Evolutionary conservation across 1,140 invertebrate genomes (phyloP).

Genomic region (Phortica variegata): DNA sequence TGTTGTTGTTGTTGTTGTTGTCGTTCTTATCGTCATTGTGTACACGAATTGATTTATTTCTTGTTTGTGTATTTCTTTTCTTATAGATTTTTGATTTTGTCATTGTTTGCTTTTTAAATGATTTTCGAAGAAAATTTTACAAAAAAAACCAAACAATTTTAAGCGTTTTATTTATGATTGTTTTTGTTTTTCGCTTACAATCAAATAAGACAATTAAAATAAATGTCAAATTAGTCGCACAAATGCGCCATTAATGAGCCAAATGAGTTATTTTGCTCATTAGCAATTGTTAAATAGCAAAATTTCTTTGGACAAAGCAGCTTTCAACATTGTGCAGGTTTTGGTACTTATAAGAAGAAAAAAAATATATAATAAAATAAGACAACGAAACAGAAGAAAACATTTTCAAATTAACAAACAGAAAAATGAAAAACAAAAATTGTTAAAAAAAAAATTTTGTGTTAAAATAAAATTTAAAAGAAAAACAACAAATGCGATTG

Average conservation of each 20-base stretch:
- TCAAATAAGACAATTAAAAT: neutral
- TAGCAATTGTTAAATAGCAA: constrained; percentile 2
- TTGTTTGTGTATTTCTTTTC: neutral
- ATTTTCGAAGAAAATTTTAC: neutral
- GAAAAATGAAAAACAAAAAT: constrained; percentile 25
- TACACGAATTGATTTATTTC: constrained; percentile 36
- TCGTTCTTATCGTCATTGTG: constrained; percentile 16
- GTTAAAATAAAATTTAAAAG: no score
- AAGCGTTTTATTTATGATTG: neutral
- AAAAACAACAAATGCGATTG: no score
- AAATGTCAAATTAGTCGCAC: no score
- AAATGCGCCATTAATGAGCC: no score
- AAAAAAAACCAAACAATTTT: neutral
- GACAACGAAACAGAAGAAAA: constrained; percentile 46
- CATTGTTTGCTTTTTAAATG: neutral
- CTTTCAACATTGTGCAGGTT: constrained; percentile 19
- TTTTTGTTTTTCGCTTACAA: neutral
- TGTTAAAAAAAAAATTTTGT: constrained; percentile 33
- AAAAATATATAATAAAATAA: constrained; percentile 6
- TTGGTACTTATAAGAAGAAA: constrained; percentile 1
- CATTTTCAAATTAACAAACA: constrained; percentile 50
- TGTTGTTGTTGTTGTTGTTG: constrained; percentile 19
- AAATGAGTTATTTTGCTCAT: no score
- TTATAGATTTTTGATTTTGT: neutral
- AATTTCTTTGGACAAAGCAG: no score